Base-by-base conservation (phyloP, 2,113 vertebrate genomes). In the Xiphophorus couchianus region DNA sequence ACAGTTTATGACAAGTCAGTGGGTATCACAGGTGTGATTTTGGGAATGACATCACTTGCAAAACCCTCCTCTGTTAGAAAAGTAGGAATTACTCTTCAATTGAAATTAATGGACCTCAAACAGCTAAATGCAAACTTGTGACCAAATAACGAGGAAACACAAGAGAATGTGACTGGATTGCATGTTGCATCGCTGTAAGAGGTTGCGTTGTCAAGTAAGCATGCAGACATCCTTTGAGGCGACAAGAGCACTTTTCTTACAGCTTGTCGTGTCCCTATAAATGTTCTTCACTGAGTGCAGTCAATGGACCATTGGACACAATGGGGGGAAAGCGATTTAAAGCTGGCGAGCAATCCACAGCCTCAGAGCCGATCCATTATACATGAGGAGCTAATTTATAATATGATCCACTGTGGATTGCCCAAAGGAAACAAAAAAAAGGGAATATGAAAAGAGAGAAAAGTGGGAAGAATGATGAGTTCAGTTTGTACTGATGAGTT, bases 291-390 rank as follows among this genome's bases (percentile, higher is more conserved):
- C 51, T 71, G 73, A 79, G 82, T 74, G 69, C 61, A 74, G 65
- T 51, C 69, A 82, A 76, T 71, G 58, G 35, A 74, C 51, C 68
- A 69, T 70, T 77, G 22, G 69, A 76, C 65, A 64, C 11, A 62
- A 66, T 60, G 11, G 14, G 35, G 74, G 77, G 69, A 61, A 73
- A n/a, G 62, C 1, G 11, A 54, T 71, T 22, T 39, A 27, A 74
- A 51, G 80, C 77, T 73, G 61, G 37, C 5, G 1, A 79, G 44
- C 12, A 14, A 71, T 62, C 31, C 3, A 28, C 71, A 42, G 60
- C 78, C 76, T 68, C 80, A 44, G 13, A 77, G 63, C 58, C 65
- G 37, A 88, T 90, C 67, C 64, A 89, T 86, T 77, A 85, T 81
- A 79, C 76, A 90, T 74, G 62, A 83, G 76, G 15, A 7, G 14